These are phyloP conservation scores for Ophiothrix spiculata DNA, from an alignment of 35 echinoderm and acorn worm genomes.

Conservation along the genomic window DNA sequence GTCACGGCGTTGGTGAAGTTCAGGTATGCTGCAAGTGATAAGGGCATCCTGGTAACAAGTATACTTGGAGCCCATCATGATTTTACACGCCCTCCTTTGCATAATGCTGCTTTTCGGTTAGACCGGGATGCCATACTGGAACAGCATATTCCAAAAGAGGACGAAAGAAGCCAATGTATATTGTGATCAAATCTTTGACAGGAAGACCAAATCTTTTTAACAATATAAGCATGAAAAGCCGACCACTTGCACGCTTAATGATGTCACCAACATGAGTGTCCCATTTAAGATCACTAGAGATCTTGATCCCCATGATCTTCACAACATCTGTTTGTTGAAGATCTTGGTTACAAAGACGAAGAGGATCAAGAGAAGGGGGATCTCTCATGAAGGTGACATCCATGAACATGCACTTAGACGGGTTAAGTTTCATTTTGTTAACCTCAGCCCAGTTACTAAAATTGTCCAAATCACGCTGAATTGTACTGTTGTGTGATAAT, in stretches of 20 bases:
- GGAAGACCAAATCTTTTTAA: neutral
- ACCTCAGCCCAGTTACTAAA: slow-evolving; percentile 5
- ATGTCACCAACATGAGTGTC: slow-evolving; percentile 16
- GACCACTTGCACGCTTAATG: neutral
- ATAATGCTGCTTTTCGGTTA: slow-evolving; percentile 21
- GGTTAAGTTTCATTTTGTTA: slow-evolving; percentile 20
- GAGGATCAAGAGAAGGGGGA: neutral
- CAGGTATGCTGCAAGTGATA: neutral
- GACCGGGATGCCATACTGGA: slow-evolving; percentile 45
- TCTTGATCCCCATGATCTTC: slow-evolving; percentile 27
- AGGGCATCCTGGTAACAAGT: slow-evolving; percentile 15
- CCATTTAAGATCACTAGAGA: slow-evolving; percentile 33
- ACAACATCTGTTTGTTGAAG: neutral
- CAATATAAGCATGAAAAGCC: slow-evolving; percentile 15
- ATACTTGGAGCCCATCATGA: slow-evolving; percentile 23
- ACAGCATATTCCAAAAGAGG: slow-evolving; percentile 32
- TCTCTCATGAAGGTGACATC: slow-evolving; percentile 14
- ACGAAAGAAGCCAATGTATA: slow-evolving; percentile 24
- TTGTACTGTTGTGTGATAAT: neutral
- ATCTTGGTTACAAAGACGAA: neutral
- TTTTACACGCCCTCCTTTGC: slow-evolving; percentile 26
- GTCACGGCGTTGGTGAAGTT: neutral
- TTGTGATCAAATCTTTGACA: neutral
- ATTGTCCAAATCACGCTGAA: neutral
- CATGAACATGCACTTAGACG: slow-evolving; percentile 15